Evolutionary conservation across 2,888 invertebrate genomes (phyloP).

Genomic region (Trichogramma dendrolimi): DNA sequence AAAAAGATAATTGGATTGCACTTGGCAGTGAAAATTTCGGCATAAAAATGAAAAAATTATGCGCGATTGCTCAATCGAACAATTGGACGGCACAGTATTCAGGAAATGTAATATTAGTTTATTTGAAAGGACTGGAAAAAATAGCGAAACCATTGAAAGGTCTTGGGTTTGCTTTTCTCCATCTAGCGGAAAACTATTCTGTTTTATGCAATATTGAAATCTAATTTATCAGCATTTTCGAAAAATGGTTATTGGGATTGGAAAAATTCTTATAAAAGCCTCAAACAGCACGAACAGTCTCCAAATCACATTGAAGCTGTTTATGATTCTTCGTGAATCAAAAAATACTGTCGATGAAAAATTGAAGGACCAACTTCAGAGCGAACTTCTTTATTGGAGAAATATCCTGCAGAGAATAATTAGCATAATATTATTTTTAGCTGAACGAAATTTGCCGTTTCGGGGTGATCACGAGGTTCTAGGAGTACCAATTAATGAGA

Average conservation of each 20-base stretch:
- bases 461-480: slow-evolving; percentile 27
- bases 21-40: no score
- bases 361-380: slow-evolving; percentile 21
- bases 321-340: neutral
- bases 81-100: no score
- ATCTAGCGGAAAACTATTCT: neutral
- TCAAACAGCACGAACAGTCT: slow-evolving; percentile 18
- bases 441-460: slow-evolving; percentile 28
- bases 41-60: no score
- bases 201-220: slow-evolving; percentile 1
- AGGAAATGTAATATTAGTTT: no score
- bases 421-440: slow-evolving; percentile 23
- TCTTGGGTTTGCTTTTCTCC: neutral
- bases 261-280: slow-evolving; percentile 20
- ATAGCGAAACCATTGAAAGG: neutral
- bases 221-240: neutral
- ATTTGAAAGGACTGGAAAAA: neutral
- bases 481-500: slow-evolving; percentile 24
- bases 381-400: slow-evolving; percentile 27
- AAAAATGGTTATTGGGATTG: slow-evolving; percentile 19
- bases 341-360: slow-evolving; percentile 5
- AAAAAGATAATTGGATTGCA: no score
- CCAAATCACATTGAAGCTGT: slow-evolving; percentile 12
- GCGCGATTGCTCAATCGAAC: no score
- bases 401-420: slow-evolving; percentile 22